Evolutionary conservation across 1,140 invertebrate species (phyloP), one percentile per base, ranked within the genome.

Genomic region (Triops cancriformis): DNA sequence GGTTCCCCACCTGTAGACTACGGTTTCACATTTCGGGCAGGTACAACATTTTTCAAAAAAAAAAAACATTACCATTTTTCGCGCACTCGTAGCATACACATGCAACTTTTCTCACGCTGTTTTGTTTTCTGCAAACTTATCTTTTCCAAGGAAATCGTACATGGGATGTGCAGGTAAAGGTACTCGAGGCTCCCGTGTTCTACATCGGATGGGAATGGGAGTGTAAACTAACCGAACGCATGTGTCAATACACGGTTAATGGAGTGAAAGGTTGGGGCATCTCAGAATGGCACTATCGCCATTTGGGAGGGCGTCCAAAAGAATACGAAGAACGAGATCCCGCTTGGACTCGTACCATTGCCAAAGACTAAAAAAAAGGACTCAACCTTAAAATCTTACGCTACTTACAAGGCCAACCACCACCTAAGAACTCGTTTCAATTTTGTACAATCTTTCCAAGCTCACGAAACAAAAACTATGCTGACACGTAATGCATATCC

Each of bases 241-340:
- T 91, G 82, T 87, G 88, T 79, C 86, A 83, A 76, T 91, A 87
- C 82, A 82, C 83, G 4, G 87, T 92, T 0, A 90, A 91, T 84
- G 89, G 89, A 3, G 82, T 89, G 0, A 85, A 85, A 23, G 90
- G 90, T 0, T 87, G 88, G 81, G 90, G 90, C 1, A 87, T 91
- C 23, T 89, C 89, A 0, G 90, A 92, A 85, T 92, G 90, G 87
- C 87, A 90, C 81, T 92, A 92, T 83, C 83, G 87, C 14, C 85
- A 88, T 82, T 82, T 80, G 45, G 84, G 82, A 26, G 87, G 87
- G 83, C 23, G 87, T 84, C 79, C 81, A 18, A 75, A 82, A 77
- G 9, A 83, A 81, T 80, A 80, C 73, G 23, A 82, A 79, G 73
- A 73, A 28, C 80, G 80, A 37, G 88, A 88, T 79, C 88, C 88